Conservation (phyloP, 2,888 invertebrate genomes). For the Tetropium fuscum region DNA sequence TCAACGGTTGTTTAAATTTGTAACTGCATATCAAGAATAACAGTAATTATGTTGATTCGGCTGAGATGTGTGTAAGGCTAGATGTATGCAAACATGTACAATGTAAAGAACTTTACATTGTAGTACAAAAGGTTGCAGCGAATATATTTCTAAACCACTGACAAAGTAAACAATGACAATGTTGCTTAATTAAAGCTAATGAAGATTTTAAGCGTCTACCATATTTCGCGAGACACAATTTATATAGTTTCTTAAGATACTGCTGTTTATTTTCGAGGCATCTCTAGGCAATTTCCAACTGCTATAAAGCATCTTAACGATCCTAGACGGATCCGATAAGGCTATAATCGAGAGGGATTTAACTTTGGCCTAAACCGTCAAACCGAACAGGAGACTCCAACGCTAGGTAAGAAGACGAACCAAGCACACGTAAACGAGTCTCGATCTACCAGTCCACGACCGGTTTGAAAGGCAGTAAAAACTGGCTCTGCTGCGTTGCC, state of each 20-base stretch:
- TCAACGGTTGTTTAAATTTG: not conserved
- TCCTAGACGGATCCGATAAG: slow-evolving; percentile 31
- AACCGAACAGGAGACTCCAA: slow-evolving; percentile 29
- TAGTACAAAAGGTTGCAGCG: no score
- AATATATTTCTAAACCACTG: no score
- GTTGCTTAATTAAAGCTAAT: not conserved
- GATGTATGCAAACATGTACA: no score
- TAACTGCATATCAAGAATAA: no score
- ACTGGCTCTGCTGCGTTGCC: slow-evolving; percentile 46
- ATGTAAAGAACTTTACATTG: no score
- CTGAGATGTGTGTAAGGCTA: no score
- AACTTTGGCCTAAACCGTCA: slow-evolving; percentile 24
- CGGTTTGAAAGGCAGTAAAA: slow-evolving; percentile 46
- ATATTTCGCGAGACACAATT: not conserved
- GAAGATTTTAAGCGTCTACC: not conserved
- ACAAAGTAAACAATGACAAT: no score
- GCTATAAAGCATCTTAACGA: slow-evolving; percentile 36
- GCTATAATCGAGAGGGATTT: slow-evolving; percentile 30
- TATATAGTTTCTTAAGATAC: slow-evolving; percentile 23
- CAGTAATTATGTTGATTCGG: no score
- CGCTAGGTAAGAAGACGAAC: slow-evolving; percentile 32
- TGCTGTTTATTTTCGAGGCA: slow-evolving; percentile 24
- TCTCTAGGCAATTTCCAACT: slow-evolving; percentile 13
- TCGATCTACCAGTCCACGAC: slow-evolving; percentile 42
- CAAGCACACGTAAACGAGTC: slow-evolving; percentile 32